Conservation (phyloP, 2,113 vertebrate species). For the Solenodon paradoxus region DNA sequence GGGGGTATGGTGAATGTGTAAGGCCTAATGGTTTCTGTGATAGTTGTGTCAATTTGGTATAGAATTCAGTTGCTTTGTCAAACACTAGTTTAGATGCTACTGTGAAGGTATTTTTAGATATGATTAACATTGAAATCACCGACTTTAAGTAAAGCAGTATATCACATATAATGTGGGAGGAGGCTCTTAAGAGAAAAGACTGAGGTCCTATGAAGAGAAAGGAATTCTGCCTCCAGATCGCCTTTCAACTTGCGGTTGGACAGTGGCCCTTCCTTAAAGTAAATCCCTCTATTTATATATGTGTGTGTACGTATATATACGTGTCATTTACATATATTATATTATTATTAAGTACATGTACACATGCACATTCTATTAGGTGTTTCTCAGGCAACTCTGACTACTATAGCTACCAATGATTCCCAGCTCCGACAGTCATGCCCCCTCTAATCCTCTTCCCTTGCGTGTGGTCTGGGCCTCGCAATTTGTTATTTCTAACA, state of each 20-base stretch:
- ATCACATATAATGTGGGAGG: background rate
- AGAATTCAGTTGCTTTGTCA: background rate
- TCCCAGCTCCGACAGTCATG: background rate
- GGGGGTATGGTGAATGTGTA: background rate
- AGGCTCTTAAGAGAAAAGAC: background rate
- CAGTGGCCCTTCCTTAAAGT: background rate
- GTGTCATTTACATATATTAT: too few relatives aligned
- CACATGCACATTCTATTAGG: background rate
- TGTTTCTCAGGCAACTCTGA: background rate
- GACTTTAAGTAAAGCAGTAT: background rate
- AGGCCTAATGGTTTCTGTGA: background rate
- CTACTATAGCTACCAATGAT: background rate
- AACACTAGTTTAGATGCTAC: background rate
- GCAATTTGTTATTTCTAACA: background rate
- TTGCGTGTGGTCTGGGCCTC: background rate
- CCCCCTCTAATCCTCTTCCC: background rate
- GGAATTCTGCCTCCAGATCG: background rate
- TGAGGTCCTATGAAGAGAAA: background rate
- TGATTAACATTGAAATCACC: background rate
- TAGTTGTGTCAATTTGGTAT: background rate
- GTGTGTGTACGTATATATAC: too few relatives aligned
- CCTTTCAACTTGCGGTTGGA: too few relatives aligned
- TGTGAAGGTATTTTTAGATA: background rate
- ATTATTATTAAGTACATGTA: too few relatives aligned
- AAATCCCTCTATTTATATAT: background rate